Evolutionary conservation across 2,888 invertebrate species (phyloP).

Genomic region (Acronicta alni): DNA sequence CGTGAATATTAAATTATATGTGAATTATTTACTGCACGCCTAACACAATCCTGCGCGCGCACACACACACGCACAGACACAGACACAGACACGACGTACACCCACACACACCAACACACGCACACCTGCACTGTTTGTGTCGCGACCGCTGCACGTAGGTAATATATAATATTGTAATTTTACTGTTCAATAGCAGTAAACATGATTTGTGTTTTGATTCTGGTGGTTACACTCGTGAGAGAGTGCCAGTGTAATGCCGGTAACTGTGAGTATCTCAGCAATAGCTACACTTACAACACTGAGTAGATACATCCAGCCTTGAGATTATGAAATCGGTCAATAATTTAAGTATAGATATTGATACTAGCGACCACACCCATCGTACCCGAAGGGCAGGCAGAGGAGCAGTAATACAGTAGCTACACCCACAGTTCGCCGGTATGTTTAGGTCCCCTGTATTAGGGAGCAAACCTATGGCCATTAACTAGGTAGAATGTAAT

Average conservation of each 20-base stretch:
- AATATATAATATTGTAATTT: neutral
- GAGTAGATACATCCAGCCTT: too few species aligned
- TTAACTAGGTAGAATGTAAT: too few species aligned
- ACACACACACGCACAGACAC: neutral
- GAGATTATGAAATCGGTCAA: too few species aligned
- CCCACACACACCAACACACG: neutral
- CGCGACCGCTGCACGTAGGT: neutral
- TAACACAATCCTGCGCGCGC: neutral
- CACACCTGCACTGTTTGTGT: neutral
- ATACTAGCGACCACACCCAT: too few species aligned
- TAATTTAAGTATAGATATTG: too few species aligned
- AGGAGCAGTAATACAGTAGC: too few species aligned
- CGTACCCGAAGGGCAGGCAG: too few species aligned
- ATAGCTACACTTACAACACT: neutral
- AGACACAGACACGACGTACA: neutral
- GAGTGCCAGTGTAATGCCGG: neutral
- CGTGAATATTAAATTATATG: neutral
- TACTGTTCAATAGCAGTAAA: neutral
- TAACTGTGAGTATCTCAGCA: conserved; percentile 17
- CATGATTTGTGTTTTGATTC: conserved; percentile 12
- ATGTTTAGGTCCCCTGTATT: too few species aligned
- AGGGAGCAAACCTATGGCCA: too few species aligned
- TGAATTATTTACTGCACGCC: neutral
- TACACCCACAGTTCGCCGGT: too few species aligned
- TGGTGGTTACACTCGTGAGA: neutral